Evolutionary conservation across 2,113 vertebrate genomes (phyloP).

Genomic region (Lepisosteus oculatus): DNA sequence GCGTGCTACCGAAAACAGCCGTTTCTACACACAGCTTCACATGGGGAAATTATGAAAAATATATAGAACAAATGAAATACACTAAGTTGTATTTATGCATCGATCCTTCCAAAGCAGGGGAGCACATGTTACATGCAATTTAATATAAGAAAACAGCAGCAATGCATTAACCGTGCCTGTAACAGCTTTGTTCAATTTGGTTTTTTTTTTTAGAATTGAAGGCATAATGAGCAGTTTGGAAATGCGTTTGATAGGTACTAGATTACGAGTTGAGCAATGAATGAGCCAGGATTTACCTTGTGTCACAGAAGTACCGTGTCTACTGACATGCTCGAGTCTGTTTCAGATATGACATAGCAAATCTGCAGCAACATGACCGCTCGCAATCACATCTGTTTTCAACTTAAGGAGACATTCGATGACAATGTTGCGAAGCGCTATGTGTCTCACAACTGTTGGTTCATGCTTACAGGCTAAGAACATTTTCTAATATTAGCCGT

Average conservation of each 20-base stretch:
- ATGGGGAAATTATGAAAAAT: constrained; percentile 21
- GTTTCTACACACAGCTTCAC: neutral
- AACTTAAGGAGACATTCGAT: constrained; percentile 5
- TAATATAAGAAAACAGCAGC: neutral
- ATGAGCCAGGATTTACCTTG: neutral
- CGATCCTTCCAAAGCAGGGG: constrained; percentile 32
- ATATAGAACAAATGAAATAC: constrained; percentile 49
- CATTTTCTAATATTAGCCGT: neutral
- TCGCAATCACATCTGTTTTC: neutral
- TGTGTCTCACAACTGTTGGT: neutral
- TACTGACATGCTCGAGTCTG: neutral
- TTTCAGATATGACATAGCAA: constrained; percentile 9
- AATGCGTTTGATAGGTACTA: neutral
- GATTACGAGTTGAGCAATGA: constrained; percentile 2
- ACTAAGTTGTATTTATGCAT: constrained; percentile 66
- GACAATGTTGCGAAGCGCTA: constrained; percentile 3
- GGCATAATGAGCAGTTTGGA: constrained; percentile 13
- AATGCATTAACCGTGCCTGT: constrained; percentile 18
- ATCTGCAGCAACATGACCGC: constrained; percentile 16
- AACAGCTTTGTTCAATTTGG: neutral
- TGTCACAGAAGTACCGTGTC: neutral
- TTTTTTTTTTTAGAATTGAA: constrained; percentile 5
- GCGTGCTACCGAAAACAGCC: neutral
- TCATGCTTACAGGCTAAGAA: neutral
- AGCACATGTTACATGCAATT: constrained; percentile 6